These are phyloP conservation scores for Apotomis turbidana DNA, from an alignment of 2,888 invertebrate genomes.

Conservation along the genomic window DNA sequence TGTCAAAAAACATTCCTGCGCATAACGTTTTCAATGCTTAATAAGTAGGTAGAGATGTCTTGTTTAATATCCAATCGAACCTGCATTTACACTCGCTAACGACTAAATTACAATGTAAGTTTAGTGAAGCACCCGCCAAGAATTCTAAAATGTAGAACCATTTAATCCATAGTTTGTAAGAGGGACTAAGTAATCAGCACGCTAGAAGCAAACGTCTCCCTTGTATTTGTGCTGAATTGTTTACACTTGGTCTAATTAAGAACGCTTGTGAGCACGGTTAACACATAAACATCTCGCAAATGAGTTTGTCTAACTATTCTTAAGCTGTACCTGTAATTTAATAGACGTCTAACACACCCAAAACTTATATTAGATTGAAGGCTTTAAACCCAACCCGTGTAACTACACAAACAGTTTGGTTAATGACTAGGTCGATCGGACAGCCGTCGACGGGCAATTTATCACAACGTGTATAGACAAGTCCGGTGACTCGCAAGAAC, in stretches of 20 bases:
- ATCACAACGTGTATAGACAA: constrained; percentile 59
- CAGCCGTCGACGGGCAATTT: constrained; percentile 59
- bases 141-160: constrained; percentile 6
- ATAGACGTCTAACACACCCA: constrained; percentile 62
- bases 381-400: constrained; percentile 62
- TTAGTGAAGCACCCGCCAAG: constrained; percentile 4
- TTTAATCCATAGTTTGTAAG: constrained; percentile 22
- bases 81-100: not conserved
- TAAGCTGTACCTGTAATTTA: constrained; percentile 58
- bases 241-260: constrained; percentile 34
- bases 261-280: constrained; percentile 28
- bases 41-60: too few relatives aligned
- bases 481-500: constrained; percentile 52
- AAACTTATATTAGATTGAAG: constrained; percentile 66
- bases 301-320: constrained; percentile 50
- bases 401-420: constrained; percentile 69
- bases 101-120: not conserved
- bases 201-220: constrained; percentile 19
- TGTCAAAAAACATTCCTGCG: too few relatives aligned
- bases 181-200: constrained; percentile 32
- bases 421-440: constrained; percentile 63
- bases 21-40: too few relatives aligned
- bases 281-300: constrained; percentile 31
- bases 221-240: constrained; percentile 31
- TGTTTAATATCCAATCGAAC: too few relatives aligned